Evolutionary conservation across 2,888 invertebrate species (phyloP).

Genomic region (Sericinus montela): DNA sequence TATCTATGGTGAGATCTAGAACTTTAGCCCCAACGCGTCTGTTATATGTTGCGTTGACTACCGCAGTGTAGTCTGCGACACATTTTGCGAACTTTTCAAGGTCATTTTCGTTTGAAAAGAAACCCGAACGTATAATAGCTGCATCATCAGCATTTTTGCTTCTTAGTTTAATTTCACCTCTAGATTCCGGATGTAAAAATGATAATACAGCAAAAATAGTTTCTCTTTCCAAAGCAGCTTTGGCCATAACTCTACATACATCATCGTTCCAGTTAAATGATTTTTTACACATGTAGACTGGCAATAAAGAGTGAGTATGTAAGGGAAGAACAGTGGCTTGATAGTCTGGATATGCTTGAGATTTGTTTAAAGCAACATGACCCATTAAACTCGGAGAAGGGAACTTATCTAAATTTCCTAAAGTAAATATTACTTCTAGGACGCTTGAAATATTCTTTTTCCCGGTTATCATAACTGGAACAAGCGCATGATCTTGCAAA

Average conservation of each 20-base stretch:
- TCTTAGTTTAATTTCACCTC: slow-evolving; percentile 36
- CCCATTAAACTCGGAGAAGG: slow-evolving; percentile 41
- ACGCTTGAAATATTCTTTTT: slow-evolving; percentile 25
- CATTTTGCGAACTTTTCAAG: slow-evolving; percentile 30
- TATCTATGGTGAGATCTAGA: slow-evolving; percentile 31
- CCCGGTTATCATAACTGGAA: slow-evolving; percentile 34
- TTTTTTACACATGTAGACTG: slow-evolving; percentile 32
- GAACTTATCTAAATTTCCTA: slow-evolving; percentile 33
- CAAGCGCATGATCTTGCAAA: slow-evolving; percentile 45
- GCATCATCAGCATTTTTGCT: slow-evolving; percentile 37
- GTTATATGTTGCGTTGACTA: slow-evolving; percentile 32
- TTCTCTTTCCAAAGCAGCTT: slow-evolving; percentile 27
- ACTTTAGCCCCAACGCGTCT: slow-evolving; percentile 26
- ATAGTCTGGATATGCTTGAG: slow-evolving; percentile 46
- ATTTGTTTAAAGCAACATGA: slow-evolving; percentile 37
- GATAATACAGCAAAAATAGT: slow-evolving; percentile 30
- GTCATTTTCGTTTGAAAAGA: slow-evolving; percentile 35
- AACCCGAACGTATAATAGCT: slow-evolving; percentile 37
- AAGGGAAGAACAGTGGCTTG: slow-evolving; percentile 35
- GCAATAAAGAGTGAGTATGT: slow-evolving; percentile 30
- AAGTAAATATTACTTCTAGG: slow-evolving; percentile 29
- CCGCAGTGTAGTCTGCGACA: slow-evolving; percentile 29
- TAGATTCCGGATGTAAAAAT: slow-evolving; percentile 42
- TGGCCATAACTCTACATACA: slow-evolving; percentile 31
- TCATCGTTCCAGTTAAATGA: slow-evolving; percentile 34